phyloP scores from a whole-genome alignment of 2,797 vertebrate genomes.

The Spondyliosoma cantharus region DNA sequence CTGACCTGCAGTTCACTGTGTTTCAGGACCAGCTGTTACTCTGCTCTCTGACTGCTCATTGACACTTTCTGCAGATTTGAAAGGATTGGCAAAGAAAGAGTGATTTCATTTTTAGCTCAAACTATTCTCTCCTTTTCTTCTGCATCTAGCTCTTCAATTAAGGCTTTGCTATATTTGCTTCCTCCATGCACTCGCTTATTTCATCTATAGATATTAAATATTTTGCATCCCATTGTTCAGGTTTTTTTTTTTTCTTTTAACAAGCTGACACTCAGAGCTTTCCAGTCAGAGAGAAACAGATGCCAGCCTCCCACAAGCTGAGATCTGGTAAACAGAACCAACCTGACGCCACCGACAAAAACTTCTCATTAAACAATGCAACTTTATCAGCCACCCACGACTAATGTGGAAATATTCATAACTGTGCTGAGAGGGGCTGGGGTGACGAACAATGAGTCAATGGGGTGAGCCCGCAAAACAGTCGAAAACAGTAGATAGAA shows the following conservation, averaged over 20 bases:
- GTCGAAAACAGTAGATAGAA: not conserved
- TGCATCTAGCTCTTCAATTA: not conserved
- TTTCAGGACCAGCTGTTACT: not conserved
- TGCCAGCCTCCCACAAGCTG: conserved; percentile 78
- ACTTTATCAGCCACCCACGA: conserved; percentile 75
- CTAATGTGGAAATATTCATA: conserved; percentile 56
- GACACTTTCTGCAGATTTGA: not conserved
- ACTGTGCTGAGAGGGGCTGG: conserved; percentile 43
- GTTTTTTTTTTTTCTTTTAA: conserved; percentile 51
- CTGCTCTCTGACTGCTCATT: not conserved
- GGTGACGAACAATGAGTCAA: conserved; percentile 40
- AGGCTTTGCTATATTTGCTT: conserved; percentile 13
- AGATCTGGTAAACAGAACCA: conserved; percentile 74
- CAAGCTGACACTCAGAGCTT: conserved; percentile 70
- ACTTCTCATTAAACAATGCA: conserved; percentile 74
- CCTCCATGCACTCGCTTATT: conserved; percentile 12
- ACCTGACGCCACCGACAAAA: conserved; percentile 62
- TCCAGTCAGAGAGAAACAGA: conserved; percentile 80
- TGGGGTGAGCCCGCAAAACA: conserved; percentile 26
- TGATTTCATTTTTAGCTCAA: not conserved
- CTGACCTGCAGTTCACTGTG: not conserved
- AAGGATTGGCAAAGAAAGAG: not conserved
- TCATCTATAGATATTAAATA: conserved; percentile 45
- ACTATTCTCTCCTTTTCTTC: not conserved
- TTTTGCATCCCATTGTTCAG: conserved; percentile 52